Conservation (phyloP, 2,888 invertebrate species). For the Metopia argyrocephala region DNA sequence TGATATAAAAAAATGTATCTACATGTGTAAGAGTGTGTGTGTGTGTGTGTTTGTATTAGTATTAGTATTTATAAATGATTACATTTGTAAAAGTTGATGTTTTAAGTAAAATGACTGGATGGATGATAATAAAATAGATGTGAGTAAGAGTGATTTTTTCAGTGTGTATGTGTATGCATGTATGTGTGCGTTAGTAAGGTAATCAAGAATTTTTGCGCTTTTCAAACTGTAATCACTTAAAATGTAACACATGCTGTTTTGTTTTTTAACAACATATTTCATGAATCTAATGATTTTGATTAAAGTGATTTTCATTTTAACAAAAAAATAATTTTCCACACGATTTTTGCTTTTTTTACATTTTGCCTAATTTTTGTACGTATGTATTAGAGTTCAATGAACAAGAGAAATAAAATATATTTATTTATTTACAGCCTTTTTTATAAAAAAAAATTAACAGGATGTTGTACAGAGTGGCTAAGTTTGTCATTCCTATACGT, state of each 20-base stretch:
- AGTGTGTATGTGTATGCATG: neutral
- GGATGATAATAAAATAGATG: neutral
- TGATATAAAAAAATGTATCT: neutral
- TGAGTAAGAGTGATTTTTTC: neutral
- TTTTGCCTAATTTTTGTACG: neutral
- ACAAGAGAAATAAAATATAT: neutral
- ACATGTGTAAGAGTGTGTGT: neutral
- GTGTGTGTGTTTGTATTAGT: neutral
- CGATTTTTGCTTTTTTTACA: neutral
- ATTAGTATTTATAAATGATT: slow-evolving; percentile 7
- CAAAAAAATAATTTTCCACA: neutral
- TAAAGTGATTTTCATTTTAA: slow-evolving; percentile 3
- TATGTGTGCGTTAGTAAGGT: neutral
- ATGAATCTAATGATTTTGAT: slow-evolving; percentile 17
- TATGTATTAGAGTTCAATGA: neutral
- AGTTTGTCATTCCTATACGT: no score
- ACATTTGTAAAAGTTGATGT: slow-evolving; percentile 19
- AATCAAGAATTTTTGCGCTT: slow-evolving; percentile 31
- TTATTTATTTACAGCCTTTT: neutral
- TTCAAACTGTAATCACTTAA: slow-evolving; percentile 38
- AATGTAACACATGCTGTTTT: slow-evolving; percentile 20
- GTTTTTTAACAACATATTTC: neutral
- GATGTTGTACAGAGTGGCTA: no score
- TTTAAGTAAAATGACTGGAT: neutral
- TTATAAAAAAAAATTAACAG: no score